These are phyloP conservation scores for Hydrotaea diabolus DNA, from an alignment of 2,888 invertebrate species.

Conservation along the genomic window DNA sequence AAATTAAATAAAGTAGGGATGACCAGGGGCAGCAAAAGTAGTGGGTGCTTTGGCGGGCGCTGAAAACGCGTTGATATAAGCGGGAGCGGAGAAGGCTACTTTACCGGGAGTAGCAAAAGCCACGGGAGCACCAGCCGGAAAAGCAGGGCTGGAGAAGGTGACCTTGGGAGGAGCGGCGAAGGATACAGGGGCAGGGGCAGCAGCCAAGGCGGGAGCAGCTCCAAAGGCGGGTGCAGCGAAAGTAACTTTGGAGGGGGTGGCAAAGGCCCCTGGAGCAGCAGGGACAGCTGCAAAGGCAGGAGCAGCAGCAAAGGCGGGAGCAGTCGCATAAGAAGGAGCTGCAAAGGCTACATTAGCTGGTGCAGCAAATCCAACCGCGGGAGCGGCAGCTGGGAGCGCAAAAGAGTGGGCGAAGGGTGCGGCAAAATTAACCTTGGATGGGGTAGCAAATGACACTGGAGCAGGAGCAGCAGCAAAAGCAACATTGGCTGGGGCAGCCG, in stretches of 20 bases:
- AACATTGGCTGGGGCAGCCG: constrained; percentile 29
- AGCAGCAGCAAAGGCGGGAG: not conserved
- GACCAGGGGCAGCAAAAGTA: constrained; percentile 8
- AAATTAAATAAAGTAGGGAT: constrained; percentile 71
- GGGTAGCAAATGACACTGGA: not conserved
- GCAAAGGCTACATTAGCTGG: constrained; percentile 40
- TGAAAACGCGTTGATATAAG: too few species aligned
- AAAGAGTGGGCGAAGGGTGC: constrained; percentile 63
- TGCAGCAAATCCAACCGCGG: constrained; percentile 36
- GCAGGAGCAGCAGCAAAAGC: constrained; percentile 34
- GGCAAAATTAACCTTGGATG: constrained; percentile 16
- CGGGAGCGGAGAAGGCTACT: not conserved
- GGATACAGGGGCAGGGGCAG: constrained; percentile 56
- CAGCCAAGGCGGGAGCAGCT: not conserved
- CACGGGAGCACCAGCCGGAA: constrained; percentile 46
- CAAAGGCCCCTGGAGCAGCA: constrained; percentile 62
- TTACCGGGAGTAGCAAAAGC: constrained; percentile 3
- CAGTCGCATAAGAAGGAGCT: constrained; percentile 8
- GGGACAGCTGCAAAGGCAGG: constrained; percentile 39
- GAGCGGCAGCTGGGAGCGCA: constrained; percentile 47
- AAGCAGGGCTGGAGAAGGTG: not conserved
- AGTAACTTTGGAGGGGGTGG: constrained; percentile 50
- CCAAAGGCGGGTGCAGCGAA: constrained; percentile 63
- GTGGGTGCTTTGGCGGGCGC: not conserved
- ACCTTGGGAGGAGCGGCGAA: constrained; percentile 59